A percentile compares a stretch with the other conserved stretches of the same genome.
Evolutionary conservation across 2,113 vertebrate genomes (phyloP).

Genomic region (Gasterosteus aculeatus): DNA sequence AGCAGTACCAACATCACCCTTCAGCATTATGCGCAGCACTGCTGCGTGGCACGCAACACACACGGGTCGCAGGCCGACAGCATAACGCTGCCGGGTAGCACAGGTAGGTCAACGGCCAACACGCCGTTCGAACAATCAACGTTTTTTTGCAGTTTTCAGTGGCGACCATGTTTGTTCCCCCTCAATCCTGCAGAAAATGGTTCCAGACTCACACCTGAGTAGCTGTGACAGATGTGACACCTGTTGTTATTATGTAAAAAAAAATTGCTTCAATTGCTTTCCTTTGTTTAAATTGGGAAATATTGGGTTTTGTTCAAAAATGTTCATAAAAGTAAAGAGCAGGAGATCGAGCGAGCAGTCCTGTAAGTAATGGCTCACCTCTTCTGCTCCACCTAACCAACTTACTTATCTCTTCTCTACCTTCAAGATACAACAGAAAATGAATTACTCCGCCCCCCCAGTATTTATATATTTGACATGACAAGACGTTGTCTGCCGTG

Average conservation of each 20-base stretch:
- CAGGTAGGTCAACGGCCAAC: constrained; percentile 25
- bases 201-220: not conserved
- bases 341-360: not conserved
- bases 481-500: not conserved
- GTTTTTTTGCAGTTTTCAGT: not conserved
- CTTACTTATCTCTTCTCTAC: not conserved
- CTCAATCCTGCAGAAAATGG: not conserved
- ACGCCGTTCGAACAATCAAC: not conserved
- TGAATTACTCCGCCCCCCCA: not conserved
- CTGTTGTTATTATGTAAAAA: too few species aligned
- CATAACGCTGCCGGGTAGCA: not conserved
- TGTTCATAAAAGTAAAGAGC: not conserved
- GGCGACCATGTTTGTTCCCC: too few species aligned
- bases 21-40: constrained; percentile 48
- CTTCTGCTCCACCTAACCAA: too few species aligned
- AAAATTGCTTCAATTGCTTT: too few species aligned
- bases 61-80: constrained; percentile 62
- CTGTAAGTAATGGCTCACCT: not conserved
- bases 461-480: not conserved
- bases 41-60: constrained; percentile 68
- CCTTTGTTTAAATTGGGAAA: not conserved
- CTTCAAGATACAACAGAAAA: not conserved
- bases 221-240: not conserved
- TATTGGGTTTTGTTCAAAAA: not conserved
- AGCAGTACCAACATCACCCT: constrained; percentile 31